Evolutionary conservation across 2,113 vertebrate species (phyloP), one percentile per base, ranked within the genome.

Genomic region (Formicarius rufipectus): DNA sequence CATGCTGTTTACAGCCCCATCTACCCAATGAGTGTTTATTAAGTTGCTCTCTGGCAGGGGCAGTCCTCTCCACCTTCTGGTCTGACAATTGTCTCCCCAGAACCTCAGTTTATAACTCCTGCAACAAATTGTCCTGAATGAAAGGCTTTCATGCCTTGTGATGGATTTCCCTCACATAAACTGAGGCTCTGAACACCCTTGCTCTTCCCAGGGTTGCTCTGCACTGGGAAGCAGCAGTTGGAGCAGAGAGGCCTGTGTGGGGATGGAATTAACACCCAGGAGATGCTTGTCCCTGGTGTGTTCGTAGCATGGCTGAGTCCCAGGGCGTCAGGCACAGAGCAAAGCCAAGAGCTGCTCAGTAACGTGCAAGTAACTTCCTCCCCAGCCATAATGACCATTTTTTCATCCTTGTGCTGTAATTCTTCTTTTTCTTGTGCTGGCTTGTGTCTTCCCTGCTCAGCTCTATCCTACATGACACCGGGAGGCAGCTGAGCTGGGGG

Each of bases 131-230:
- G 90, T 64, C 80, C 80, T 53, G 55, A 84, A 0, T 69, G 69
- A 92, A 95, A 94, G 86, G 68, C 74, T 96, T 93, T 87, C 66
- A 16, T 92, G 80, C 30, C 40, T 75, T 47, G 25, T 93, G 92
- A 96, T 95, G 69, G 83, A 96, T 97, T 96, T 84, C 58, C 76
- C 73, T 82, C 77, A 42, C 73, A 79, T 93, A 90, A 96, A 93
- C 92, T 56, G 88, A 84, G 76, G 68, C 73, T 80, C 8, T 47
- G 85, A 92, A 37, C 68, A 74, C 86, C 59, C 35, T 84, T 82
- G 31, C 76, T 78, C 35, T 91, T 95, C 24, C 60, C 14, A 27
- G 85, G 58, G 62, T 42, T 85, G 45, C 44, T 80, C 59, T 83
- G 49, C 17, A 4, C 31, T 49, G 76, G 60, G 60, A 87, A 78